Evolutionary conservation across 2,888 invertebrate genomes (phyloP).

Genomic region (Lottia gigantea): DNA sequence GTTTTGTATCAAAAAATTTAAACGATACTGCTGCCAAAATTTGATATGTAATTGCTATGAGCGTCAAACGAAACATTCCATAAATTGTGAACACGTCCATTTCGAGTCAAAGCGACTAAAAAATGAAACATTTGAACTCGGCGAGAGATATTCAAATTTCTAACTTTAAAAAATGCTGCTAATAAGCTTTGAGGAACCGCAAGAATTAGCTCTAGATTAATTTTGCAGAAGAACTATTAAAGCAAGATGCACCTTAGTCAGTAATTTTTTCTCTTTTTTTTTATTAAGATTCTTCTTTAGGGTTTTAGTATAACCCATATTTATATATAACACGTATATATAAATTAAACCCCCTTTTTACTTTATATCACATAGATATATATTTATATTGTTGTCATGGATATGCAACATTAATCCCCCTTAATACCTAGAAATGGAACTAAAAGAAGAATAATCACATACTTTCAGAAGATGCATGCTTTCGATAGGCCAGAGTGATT

Average conservation of each 20-base stretch:
- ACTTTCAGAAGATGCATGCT: slow-evolving; percentile 2
- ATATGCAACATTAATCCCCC: too few relatives aligned
- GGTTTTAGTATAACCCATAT: too few relatives aligned
- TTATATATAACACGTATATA: too few relatives aligned
- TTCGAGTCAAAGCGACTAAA: neutral
- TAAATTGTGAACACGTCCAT: neutral
- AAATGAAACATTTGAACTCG: too few relatives aligned
- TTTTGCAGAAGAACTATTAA: too few relatives aligned
- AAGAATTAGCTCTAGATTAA: neutral
- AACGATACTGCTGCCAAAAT: slow-evolving; percentile 7
- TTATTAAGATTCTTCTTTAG: too few relatives aligned
- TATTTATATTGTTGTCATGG: neutral
- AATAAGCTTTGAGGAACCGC: neutral
- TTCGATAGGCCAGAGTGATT: slow-evolving; percentile 5
- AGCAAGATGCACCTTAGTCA: too few relatives aligned
- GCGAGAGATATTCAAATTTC: too few relatives aligned
- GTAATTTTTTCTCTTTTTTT: too few relatives aligned
- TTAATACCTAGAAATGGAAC: too few relatives aligned
- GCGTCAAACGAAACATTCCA: slow-evolving; percentile 2
- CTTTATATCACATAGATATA: too few relatives aligned
- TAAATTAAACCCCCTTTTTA: neutral
- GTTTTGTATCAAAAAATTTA: neutral
- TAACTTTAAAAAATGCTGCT: too few relatives aligned
- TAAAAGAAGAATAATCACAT: neutral
- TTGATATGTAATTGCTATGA: slow-evolving; percentile 5